Evolutionary conservation across 2,797 vertebrate species (phyloP).

Genomic region (Salmo trutta): DNA sequence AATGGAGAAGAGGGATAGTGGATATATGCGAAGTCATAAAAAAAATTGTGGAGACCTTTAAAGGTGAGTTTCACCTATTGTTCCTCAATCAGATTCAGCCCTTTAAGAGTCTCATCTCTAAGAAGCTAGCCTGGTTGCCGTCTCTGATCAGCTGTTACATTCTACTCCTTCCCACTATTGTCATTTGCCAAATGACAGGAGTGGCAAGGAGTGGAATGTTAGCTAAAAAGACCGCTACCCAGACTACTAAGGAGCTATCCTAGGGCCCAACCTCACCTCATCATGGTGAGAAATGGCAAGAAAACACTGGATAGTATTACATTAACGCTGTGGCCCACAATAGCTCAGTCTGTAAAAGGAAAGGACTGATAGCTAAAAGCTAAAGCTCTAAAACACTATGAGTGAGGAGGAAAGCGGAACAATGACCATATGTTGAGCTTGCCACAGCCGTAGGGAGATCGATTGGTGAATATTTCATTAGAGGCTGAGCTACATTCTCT

Average conservation of each 20-base stretch:
- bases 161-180: too few species aligned
- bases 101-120: conserved; percentile 12
- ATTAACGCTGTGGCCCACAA: conserved; percentile 16
- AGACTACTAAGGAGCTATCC: conserved; percentile 24
- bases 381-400: neutral
- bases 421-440: conserved; percentile 71
- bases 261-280: conserved; percentile 32
- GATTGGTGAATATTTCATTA: conserved; percentile 72
- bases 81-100: conserved; percentile 13
- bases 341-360: conserved; percentile 27
- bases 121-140: conserved; percentile 6
- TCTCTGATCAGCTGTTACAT: too few species aligned
- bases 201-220: too few species aligned
- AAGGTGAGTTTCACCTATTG: conserved; percentile 36
- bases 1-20: conserved; percentile 41
- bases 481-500: conserved; percentile 65
- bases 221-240: neutral
- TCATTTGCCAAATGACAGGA: too few species aligned
- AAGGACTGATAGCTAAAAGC: conserved; percentile 35
- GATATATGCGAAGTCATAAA: conserved; percentile 47
- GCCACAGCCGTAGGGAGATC: conserved; percentile 57
- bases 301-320: conserved; percentile 29
- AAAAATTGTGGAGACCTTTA: conserved; percentile 34
- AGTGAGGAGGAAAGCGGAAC: conserved; percentile 45
- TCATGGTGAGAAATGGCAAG: conserved; percentile 40